Base-by-base conservation (phyloP, 2,888 invertebrate species). In the Parnassius orleans region DNA sequence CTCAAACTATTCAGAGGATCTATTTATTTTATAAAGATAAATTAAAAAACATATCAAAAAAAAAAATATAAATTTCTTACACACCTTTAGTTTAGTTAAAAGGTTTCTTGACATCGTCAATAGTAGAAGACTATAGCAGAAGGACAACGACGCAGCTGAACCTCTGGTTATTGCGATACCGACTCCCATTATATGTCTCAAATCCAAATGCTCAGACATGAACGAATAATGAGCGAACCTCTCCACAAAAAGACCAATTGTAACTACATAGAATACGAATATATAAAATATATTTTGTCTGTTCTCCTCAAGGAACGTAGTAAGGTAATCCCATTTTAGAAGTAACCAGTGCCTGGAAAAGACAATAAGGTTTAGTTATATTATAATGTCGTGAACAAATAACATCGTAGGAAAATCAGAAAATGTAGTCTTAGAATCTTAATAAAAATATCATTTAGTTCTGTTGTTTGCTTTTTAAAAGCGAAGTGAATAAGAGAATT, bases 141-240 rank as follows among this genome's bases (percentile, higher is more conserved):
- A 98, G 0, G 98, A 98, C 9, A 99, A 83, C 0, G 98, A 96
- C 1, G 98, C 98, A 0, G 98, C 98, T 0, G 98, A 97, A 15
- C 98, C 98, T 81, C 98, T 92, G 0, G 98, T 98, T 70, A 98
- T 97, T 9, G 98, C 98, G 57, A 98, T 98, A 0, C 98, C 98
- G 2, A 98, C 97, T 1, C 98, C 98, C 98, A 99, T 98, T 52
- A 99, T 98, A 77, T 98, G 98, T 1, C 98, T 93, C 70, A 99
- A 87, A 84, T 99, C 98, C 33, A 98, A 95, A 84, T 98, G 98
- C 78, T 99, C 98, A 0, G 98, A 95, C 96, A 98, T 97, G 83
- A 98, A 98, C 0, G 98, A 97, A 80, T 98, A 98, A 90, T 98
- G 97, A 61, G 98, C 98, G 78, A 98, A 99, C 79, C 98, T 92